Evolutionary conservation across 2,797 vertebrate species (phyloP).

Genomic region (Scolopax rusticola): DNA sequence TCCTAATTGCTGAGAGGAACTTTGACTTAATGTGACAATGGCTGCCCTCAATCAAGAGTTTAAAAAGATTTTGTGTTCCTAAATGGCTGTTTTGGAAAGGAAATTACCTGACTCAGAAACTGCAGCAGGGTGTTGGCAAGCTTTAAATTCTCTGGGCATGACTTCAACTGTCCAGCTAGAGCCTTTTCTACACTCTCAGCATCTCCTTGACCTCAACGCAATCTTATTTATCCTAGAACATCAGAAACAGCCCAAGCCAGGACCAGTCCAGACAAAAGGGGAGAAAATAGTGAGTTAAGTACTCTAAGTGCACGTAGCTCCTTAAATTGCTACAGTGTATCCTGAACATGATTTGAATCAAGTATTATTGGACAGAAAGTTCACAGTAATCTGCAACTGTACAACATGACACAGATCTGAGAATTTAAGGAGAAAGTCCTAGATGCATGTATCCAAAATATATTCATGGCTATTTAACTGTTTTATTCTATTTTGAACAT

Average conservation of each 20-base stretch:
- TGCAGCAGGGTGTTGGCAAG: conserved; percentile 25
- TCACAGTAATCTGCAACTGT: background rate
- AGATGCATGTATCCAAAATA: background rate
- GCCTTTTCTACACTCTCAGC: background rate
- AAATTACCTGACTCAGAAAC: conserved; percentile 27
- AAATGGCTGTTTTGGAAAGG: conserved; percentile 3
- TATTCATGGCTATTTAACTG: background rate
- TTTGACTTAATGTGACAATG: background rate
- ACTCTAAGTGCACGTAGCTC: background rate
- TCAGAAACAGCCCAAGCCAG: background rate
- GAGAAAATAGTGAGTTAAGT: background rate
- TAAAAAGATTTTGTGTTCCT: conserved; percentile 13
- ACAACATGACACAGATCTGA: background rate
- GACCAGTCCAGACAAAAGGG: background rate
- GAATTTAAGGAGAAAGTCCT: background rate
- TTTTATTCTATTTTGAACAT: background rate
- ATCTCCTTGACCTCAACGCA: conserved; percentile 14
- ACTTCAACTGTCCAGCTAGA: background rate
- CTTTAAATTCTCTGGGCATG: background rate
- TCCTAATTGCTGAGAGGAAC: conserved; percentile 13
- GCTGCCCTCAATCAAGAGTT: background rate
- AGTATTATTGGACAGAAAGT: background rate
- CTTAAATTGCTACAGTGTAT: background rate
- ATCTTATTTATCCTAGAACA: conserved; percentile 13
- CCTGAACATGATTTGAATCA: background rate